Evolutionary conservation across 2,113 vertebrate species (phyloP).

Genomic region (Crotalus tigris): DNA sequence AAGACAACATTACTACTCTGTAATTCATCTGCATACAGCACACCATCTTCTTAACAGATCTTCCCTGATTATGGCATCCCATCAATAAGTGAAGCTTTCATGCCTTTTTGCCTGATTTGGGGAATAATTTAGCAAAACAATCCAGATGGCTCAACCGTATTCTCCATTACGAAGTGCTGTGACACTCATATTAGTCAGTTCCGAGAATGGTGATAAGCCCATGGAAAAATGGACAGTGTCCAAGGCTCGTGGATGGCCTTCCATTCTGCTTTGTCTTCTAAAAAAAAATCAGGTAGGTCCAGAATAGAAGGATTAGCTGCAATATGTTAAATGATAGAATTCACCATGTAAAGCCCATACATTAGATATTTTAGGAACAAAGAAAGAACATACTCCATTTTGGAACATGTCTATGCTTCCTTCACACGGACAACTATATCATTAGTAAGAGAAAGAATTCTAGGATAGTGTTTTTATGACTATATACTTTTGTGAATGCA

Average conservation of each 20-base stretch:
- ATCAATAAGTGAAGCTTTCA: not conserved
- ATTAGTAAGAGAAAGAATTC: not conserved
- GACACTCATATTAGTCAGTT: constrained; percentile 47
- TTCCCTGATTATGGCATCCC: not conserved
- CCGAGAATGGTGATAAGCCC: constrained; percentile 35
- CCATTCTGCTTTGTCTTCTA: not conserved
- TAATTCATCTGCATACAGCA: not conserved
- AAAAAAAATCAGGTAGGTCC: not conserved
- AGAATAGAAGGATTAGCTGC: not conserved
- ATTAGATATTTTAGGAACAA: not conserved
- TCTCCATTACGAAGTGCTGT: constrained; percentile 33
- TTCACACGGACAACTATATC: not conserved
- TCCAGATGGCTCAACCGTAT: constrained; percentile 21
- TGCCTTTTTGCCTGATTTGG: constrained; percentile 3
- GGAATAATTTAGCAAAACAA: constrained; percentile 25
- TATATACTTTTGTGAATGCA: not conserved
- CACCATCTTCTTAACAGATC: not conserved
- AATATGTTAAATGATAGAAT: not conserved
- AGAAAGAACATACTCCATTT: not conserved
- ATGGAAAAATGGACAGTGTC: not conserved
- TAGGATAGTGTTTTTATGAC: not conserved
- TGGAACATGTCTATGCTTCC: not conserved
- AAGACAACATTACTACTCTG: not conserved
- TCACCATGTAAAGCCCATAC: not conserved
- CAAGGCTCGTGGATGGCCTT: not conserved